These are phyloP conservation scores for Amyelois transitella DNA, from an alignment of 1,140 invertebrate genomes.

Conservation along the genomic window DNA sequence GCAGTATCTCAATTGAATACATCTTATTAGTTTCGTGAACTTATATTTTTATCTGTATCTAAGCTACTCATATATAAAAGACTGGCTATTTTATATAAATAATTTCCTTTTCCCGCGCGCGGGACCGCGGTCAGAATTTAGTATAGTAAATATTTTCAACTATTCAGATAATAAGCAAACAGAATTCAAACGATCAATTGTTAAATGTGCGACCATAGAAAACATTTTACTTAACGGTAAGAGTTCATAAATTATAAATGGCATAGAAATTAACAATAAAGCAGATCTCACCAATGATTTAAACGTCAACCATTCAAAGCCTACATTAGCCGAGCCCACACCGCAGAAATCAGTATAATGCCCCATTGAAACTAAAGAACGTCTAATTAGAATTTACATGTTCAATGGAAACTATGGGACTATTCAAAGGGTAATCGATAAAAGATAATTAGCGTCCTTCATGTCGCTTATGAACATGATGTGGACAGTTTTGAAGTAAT, in stretches of 20 bases:
- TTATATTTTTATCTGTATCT: no score
- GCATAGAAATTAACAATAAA: background rate
- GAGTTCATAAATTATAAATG: background rate
- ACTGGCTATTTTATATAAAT: no score
- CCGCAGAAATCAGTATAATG: slow-evolving; percentile 31
- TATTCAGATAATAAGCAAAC: no score
- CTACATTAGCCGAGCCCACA: slow-evolving; percentile 17
- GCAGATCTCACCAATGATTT: background rate
- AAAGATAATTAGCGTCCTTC: slow-evolving; percentile 38
- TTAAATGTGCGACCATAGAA: background rate
- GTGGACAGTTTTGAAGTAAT: background rate
- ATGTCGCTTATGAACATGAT: background rate
- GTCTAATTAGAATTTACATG: slow-evolving; percentile 44
- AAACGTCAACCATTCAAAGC: background rate
- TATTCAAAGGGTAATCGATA: slow-evolving; percentile 47
- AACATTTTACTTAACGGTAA: background rate
- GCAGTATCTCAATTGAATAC: no score
- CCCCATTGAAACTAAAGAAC: slow-evolving; percentile 42
- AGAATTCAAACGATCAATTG: background rate
- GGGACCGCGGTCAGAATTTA: no score
- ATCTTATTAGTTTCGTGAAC: no score
- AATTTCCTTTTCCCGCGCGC: no score
- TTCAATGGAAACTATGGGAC: slow-evolving; percentile 35
- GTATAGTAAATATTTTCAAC: no score
- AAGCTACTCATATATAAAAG: no score